Conservation (phyloP, 2,888 invertebrate species). For the Corbicula japonica region DNA sequence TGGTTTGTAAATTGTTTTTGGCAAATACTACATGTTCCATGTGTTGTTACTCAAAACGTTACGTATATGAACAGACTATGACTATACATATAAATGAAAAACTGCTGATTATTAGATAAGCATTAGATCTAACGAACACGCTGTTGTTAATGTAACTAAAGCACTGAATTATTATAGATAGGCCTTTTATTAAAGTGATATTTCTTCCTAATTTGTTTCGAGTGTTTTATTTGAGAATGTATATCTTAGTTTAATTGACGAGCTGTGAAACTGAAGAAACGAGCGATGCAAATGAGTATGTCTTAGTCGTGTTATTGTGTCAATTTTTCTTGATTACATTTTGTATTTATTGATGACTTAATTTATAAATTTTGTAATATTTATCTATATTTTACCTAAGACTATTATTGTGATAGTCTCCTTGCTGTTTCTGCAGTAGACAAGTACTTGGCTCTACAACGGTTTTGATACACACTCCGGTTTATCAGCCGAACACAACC, state of each 20-base stretch:
- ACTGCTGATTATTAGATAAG: too few species aligned
- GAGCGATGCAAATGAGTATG: constrained; percentile 21
- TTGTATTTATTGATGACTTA: constrained; percentile 67
- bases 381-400: constrained; percentile 61
- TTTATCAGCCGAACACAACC: constrained; percentile 48
- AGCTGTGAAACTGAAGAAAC: too few species aligned
- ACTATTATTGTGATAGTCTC: constrained; percentile 59
- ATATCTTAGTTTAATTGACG: too few species aligned
- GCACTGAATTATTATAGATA: too few species aligned
- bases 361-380: constrained; percentile 69
- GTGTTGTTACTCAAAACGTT: constrained; percentile 51
- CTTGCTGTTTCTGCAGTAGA: constrained; percentile 65
- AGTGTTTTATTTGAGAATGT: too few species aligned
- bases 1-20: constrained; percentile 47
- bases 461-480: constrained; percentile 65
- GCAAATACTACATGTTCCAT: constrained; percentile 40
- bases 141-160: too few species aligned
- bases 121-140: too few species aligned
- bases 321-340: constrained; percentile 50
- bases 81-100: too few species aligned
- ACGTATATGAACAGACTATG: too few species aligned
- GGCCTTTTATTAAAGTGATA: too few species aligned
- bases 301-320: constrained; percentile 64
- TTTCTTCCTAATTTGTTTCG: too few species aligned
- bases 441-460: constrained; percentile 78